Base-by-base conservation (phyloP, 2,888 invertebrate species). In the Helobdella robusta region DNA sequence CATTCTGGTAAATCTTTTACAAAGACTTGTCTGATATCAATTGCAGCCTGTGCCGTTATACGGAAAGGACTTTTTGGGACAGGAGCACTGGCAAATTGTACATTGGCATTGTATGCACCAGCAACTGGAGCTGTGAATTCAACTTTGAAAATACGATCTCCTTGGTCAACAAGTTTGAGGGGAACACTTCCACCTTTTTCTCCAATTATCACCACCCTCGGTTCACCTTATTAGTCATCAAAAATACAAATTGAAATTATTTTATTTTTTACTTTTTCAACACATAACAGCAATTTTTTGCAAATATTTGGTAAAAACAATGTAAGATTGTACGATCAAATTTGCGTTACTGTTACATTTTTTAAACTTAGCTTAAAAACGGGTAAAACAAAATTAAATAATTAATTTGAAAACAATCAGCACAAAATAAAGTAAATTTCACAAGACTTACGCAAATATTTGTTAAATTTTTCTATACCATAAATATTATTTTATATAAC, bases 81-180 rank as follows among this genome's bases (percentile, higher is more conserved):
- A 6, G 74, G 74, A n/a, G 73, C 71, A 8, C 77, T 77, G 48
- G 74, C 77, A 67, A 75, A 78, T 20, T 72, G 73, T 11, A 80
- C 78, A 59, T 71, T 73, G 32, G 77, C 76, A 20, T 73, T 75
- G 73, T 79, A 78, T 5, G 69, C 68, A 18, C 80, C 80, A 6
- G 74, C 75, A n/a, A 73, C 72, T 56, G 74, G 72, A 30, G 79
- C 75, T 66, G 75, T 76, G 66, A 79, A 80, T 59, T 77, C 75
- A 30, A 80, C 74, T 3, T 72, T 74, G 73, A 78, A 79, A 34
- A 77, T 78, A 59, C 77, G 67, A 58, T 71, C 65, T 59, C 68
- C 67, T 76, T 89, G 88, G 76, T 89, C 87, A 46, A 84, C 85
- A 44, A 89, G 80, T 67, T 86, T 84, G 40, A 88, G 83, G 0